Base-by-base conservation (phyloP, 92 coral and sea anemone species). In the Pocillopora meandrina region DNA sequence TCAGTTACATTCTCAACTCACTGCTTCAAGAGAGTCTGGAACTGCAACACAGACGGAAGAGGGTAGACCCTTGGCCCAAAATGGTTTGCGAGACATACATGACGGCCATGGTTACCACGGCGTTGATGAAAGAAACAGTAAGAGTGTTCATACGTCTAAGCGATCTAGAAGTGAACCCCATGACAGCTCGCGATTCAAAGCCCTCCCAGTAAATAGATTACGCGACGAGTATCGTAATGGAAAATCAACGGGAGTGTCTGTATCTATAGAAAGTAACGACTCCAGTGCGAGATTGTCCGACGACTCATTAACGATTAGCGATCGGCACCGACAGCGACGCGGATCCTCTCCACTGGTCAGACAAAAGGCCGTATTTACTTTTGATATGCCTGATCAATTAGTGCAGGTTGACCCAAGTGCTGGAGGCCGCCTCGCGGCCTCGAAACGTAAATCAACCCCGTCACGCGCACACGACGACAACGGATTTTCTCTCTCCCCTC, bases 271-370 rank as follows among this genome's bases (percentile, higher is more conserved):
- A 31, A 92, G 93, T 58, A 92, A 79, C 55, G 92, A 91, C 20
- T 92, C 94, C 42, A 87, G 95, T 23, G 86, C 94, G 0, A 91
- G 89, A 61, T 34, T 70, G 56, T 88, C 92, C 5, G 98, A 94
- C 74, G 98, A 94, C 65, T 92, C 95, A 19, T 63, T 92, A 71
- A 84, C 82, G 60, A 90, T 90, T 35, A 87, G 90, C 79, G 92
- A 91, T 15, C 87, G 69, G 2, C 87, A 88, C 36, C 91, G 93
- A 71, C 92, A 89, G 88, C 93, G 95, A 33, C 91, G 95, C 49
- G 93, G 95, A 10, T 96, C 98, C 23, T 94, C 98, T 9, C 96
- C 98, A 14, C 89, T 96, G 34, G 90, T 93, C 75, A 98, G 98
- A 68, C 98, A 96, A 55, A 96, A 82, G 64, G 98, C 98, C 42